Base-by-base conservation (phyloP, 1,140 invertebrate genomes). In the Solenopsis invicta region DNA sequence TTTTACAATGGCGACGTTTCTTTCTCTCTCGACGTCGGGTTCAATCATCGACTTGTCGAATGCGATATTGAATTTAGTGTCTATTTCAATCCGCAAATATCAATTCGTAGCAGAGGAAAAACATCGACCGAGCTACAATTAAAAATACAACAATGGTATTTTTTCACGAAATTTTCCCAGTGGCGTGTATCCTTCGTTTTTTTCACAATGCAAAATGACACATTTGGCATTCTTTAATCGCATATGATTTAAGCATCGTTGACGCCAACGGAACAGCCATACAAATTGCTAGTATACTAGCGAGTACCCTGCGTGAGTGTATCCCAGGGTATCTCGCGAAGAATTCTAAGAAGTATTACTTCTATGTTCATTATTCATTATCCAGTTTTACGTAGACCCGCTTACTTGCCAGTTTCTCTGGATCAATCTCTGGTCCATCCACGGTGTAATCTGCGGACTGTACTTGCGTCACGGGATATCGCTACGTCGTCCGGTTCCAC, bases 341-440 rank as follows among this genome's bases (percentile, higher is more conserved):
- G 24, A 62, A 80, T 72, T 88, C 88, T 84, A 61, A 64, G 86
- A 85, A 88, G 82, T 72, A 81, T 75, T 71, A 74, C 88, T n/a
- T n/a, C n/a, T n/a, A n/a, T n/a, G 67, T 92, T 93, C 91, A 93
- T 94, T 94, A 94, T 93, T 94, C 93, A 94, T 94, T 85, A 89
- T 92, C 87, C 50, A 81, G 66, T 84, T 89, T 92, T 89, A 91
- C 87, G 77, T 74, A 66, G 87, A 91, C 92, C 89, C 86, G 81
- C 64, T 81, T 56, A 75, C 77, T 62, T 86, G 29, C 52, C 2
- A 6, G n/a, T n/a, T n/a, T n/a, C n/a, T n/a, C n/a, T n/a, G 29
- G 41, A 10, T 16, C 50, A 34, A 29, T 87, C 74, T 54, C 45
- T 67, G 54, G 16, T 81, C 37, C 78, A 72, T 72, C 29, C 29